phyloP scores from a whole-genome alignment of 2,113 vertebrate species.

The Clarias batrachus region DNA sequence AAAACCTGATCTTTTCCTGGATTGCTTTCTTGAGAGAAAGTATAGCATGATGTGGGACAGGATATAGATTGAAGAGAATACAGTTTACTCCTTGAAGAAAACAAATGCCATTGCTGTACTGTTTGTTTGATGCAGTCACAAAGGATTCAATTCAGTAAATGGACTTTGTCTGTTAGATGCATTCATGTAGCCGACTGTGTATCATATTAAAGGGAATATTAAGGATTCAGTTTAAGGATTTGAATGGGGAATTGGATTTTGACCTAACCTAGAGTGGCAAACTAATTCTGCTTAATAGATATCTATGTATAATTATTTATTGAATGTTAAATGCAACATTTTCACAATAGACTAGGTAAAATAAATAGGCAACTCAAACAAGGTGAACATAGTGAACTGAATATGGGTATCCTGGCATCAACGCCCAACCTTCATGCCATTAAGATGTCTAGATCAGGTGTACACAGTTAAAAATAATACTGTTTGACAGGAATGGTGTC shows the following conservation, averaged over 20 bases:
- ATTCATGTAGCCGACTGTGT: not conserved
- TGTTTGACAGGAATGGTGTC: slow-evolving; percentile 45
- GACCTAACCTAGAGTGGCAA: not conserved
- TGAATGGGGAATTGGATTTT: not conserved
- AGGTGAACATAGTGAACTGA: not conserved
- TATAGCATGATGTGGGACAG: not conserved
- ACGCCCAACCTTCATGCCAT: slow-evolving; percentile 31
- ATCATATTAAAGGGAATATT: not conserved
- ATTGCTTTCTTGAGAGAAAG: not conserved
- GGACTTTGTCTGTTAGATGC: not conserved
- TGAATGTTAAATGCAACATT: not conserved
- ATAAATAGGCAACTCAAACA: not conserved
- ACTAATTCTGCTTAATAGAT: not conserved
- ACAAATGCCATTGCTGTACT: not conserved
- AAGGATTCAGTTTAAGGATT: not conserved
- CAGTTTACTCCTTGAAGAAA: not conserved
- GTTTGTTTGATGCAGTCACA: not conserved
- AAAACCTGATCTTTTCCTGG: not conserved
- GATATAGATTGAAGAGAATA: not conserved
- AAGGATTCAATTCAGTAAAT: not conserved
- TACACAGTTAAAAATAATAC: not conserved
- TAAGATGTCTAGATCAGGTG: slow-evolving; percentile 30
- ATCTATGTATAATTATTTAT: not conserved
- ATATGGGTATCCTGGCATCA: not conserved
- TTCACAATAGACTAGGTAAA: not conserved